phyloP scores from a whole-genome alignment of 2,888 invertebrate species.

The Parnassius apollo region DNA sequence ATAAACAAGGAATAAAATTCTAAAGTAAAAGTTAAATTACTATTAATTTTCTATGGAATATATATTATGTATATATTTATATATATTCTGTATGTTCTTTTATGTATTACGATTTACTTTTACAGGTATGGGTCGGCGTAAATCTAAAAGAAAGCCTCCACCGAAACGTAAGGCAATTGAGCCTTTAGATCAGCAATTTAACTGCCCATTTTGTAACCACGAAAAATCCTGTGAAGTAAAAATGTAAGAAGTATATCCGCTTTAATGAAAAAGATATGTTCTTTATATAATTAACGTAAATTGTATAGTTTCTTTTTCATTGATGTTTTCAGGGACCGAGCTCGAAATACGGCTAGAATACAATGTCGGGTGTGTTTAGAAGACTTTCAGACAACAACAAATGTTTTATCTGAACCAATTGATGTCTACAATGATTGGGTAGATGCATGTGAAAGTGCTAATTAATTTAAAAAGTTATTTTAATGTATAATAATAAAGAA shows the following conservation, averaged over 20 bases:
- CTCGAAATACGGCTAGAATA: constrained; percentile 95
- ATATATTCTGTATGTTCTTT: neutral
- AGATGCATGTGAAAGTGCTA: constrained; percentile 98
- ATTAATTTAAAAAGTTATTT: constrained; percentile 48
- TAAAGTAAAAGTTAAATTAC: too few relatives aligned
- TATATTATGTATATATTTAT: too few relatives aligned
- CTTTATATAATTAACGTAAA: neutral
- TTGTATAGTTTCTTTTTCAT: neutral
- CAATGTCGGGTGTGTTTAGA: constrained; percentile 97
- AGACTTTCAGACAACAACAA: constrained; percentile 97
- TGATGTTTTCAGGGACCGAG: constrained; percentile 90
- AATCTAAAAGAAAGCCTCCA: constrained; percentile 98
- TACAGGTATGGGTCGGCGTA: constrained; percentile 93
- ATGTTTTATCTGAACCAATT: constrained; percentile 97
- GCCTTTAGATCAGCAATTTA: constrained; percentile 97
- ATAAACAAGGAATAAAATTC: too few relatives aligned
- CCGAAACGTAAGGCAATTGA: constrained; percentile 95
- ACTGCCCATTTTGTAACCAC: constrained; percentile 99
- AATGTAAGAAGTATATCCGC: constrained; percentile 88
- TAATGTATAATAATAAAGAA: constrained; percentile 31
- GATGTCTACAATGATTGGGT: constrained; percentile 99
- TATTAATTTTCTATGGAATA: too few relatives aligned
- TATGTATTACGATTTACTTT: neutral
- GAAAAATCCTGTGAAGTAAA: constrained; percentile 99
- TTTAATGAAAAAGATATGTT: neutral